Conservation (phyloP, 2,888 invertebrate species). For the Tipula vernalis region DNA sequence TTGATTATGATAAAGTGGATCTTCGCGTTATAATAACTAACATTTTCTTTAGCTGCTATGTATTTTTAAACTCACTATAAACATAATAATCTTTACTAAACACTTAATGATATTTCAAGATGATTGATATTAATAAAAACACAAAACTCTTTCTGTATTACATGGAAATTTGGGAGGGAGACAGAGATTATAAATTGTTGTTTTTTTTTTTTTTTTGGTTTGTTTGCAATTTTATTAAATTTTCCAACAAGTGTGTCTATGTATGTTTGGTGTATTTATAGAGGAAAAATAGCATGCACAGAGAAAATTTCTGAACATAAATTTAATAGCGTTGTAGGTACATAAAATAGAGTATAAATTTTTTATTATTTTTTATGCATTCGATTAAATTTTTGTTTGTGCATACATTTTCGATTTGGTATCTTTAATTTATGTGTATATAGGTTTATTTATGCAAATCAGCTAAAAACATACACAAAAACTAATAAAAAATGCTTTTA, state of each 20-base stretch:
- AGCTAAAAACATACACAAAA: neutral
- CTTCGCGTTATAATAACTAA: neutral
- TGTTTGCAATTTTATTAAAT: neutral
- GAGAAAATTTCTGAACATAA: neutral
- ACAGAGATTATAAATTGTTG: neutral
- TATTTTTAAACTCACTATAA: neutral
- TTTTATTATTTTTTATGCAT: neutral
- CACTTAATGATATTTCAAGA: neutral
- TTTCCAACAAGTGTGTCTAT: neutral
- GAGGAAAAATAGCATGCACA: neutral
- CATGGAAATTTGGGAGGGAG: neutral
- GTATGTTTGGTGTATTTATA: neutral
- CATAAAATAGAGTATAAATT: neutral
- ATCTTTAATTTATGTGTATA: neutral
- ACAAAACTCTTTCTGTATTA: neutral
- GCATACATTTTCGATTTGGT: neutral
- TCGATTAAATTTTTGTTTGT: neutral
- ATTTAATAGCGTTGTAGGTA: neutral
- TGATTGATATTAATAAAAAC: neutral
- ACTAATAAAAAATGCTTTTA: neutral
- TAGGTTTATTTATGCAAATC: neutral
- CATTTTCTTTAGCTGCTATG: neutral
- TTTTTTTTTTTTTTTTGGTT: neutral
- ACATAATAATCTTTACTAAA: neutral
- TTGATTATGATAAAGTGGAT: neutral